Conservation (phyloP, 2,888 invertebrate species). For the Eudemis profundana region DNA sequence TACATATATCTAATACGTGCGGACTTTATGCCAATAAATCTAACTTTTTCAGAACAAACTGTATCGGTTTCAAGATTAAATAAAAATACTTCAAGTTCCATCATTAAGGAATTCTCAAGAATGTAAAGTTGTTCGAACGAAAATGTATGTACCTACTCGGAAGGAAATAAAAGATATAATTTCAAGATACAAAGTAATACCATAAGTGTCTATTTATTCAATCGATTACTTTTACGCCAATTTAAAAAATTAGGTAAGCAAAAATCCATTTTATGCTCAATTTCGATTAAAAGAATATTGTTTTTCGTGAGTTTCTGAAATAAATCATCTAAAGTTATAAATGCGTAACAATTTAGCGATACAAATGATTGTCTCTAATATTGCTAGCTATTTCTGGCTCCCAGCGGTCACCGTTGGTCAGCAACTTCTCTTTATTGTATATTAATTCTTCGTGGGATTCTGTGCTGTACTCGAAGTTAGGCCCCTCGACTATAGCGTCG, state of each 20-base stretch:
- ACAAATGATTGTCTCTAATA: constrained; percentile 84
- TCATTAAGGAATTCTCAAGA: background rate
- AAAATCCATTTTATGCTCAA: background rate
- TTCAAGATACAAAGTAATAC: background rate
- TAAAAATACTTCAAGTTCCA: constrained; percentile 26
- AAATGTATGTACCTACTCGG: background rate
- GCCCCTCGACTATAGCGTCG: constrained; percentile 99
- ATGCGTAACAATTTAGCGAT: constrained; percentile 56
- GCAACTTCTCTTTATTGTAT: constrained; percentile 99
- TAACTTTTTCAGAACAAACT: background rate
- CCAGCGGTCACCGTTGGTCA: constrained; percentile 99
- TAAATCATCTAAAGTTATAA: background rate
- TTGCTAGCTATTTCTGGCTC: constrained; percentile 98
- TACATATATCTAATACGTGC: background rate
- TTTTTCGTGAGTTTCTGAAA: background rate
- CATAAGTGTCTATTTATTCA: background rate
- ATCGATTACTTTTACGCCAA: background rate
- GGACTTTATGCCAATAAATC: background rate
- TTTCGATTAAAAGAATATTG: background rate
- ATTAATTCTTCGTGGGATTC: constrained; percentile 99
- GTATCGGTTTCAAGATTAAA: constrained; percentile 23
- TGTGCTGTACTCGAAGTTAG: constrained; percentile 99
- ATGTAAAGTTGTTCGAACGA: background rate
- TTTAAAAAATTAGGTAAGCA: background rate
- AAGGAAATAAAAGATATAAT: background rate